Base-by-base conservation (phyloP, 1,140 invertebrate genomes). In the Lucilia sericata region DNA sequence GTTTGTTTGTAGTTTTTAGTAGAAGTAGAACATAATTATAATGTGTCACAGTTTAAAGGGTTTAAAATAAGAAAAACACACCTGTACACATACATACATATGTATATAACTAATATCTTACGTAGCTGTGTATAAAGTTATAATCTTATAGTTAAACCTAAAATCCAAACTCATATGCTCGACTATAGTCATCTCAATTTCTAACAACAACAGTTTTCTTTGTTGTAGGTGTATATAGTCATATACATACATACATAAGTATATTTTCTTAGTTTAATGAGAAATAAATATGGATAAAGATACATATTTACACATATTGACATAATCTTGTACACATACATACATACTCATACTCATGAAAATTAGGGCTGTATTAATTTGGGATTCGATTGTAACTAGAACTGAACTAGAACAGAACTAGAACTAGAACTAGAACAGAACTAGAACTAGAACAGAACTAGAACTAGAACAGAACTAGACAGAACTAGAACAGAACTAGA, bases 1-100 rank as follows among this genome's bases (percentile, higher is more conserved):
- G 55, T 14, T 17, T 60, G 55, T 60, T 7, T 60, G 55, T 17
- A 17, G 7, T 17, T 17, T 60, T 60, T 55, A 55, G 12, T 17
- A 55, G 17, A 55, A 55, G 19, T 19, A 25, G 65, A 19, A 70
- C 65, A 70, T 70, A 70, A 70, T 70, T 70, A 70, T 70, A 25
- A 70, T 70, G 65, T 70, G 65, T 70, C 65, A 70, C 65, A 70
- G n/a, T 70, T 70, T 70, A 70, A 70, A 70, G 65, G 65, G 65
- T 70, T 70, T 70, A 70, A 70, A 21, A 25, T 21, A 60, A 60
- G 55, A n/a, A 60, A 21, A 70, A 19, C 19, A 70, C 12, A 12
- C 51, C 4, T 55, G 51, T 10, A 51, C 17, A 12, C 51, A 19
- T 21, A 4, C 17, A 70, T 70, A 21, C 60, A 17, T 25, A 70